phyloP scores from a whole-genome alignment of 2,888 invertebrate species.

The Agrochola lychnidis region DNA sequence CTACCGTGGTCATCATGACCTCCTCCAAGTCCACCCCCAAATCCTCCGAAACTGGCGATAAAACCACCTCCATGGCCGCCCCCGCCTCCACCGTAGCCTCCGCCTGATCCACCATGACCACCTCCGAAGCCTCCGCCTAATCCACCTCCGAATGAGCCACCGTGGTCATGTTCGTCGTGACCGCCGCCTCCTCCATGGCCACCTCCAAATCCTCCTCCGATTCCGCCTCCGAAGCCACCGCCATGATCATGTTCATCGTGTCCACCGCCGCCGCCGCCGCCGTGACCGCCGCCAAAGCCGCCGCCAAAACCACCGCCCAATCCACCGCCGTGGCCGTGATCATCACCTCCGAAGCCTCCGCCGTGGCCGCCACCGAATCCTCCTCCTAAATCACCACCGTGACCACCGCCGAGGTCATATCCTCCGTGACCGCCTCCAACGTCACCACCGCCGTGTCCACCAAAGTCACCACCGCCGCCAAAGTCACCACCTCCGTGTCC shows the following conservation, averaged over 20 bases:
- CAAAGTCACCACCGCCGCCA: conserved; percentile 42
- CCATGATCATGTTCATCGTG: conserved; percentile 70
- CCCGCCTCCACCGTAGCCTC: conserved; percentile 56
- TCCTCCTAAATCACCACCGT: conserved; percentile 60
- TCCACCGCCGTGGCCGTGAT: conserved; percentile 67
- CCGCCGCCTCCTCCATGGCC: conserved; percentile 73
- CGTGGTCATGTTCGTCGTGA: conserved; percentile 60
- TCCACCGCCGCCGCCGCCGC: conserved; percentile 69
- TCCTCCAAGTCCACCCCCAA: conserved; percentile 68
- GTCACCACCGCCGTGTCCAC: conserved; percentile 62
- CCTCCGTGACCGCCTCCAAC: conserved; percentile 64
- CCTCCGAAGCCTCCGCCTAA: conserved; percentile 57
- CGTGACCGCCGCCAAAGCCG: conserved; percentile 66
- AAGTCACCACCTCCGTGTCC: conserved; percentile 7
- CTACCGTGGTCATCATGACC: conserved; percentile 69
- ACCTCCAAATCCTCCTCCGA: conserved; percentile 69
- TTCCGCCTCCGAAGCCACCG: conserved; percentile 64
- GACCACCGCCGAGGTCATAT: conserved; percentile 68
- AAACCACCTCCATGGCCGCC: conserved; percentile 65
- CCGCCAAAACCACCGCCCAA: conserved; percentile 66
- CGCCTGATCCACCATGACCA: conserved; percentile 62
- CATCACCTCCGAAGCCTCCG: conserved; percentile 68
- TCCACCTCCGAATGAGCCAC: conserved; percentile 60
- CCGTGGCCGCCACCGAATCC: conserved; percentile 76
- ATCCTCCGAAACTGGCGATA: conserved; percentile 64